phyloP scores from a whole-genome alignment of 1,140 invertebrate genomes.

The Drosophila pseudoananassae region DNA sequence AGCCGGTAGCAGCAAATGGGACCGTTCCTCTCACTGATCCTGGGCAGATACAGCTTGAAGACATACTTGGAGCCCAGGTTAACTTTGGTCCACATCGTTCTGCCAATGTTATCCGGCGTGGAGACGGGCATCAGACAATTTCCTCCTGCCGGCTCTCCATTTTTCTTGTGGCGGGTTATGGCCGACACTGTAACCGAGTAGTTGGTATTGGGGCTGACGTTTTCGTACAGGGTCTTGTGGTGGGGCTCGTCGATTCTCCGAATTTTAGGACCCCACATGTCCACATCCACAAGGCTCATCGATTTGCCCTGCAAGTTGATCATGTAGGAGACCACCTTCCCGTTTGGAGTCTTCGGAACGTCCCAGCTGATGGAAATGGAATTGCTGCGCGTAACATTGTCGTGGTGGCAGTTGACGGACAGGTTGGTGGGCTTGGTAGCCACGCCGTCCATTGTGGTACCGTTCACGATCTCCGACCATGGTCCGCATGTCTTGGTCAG shows the following conservation, averaged over 20 bases:
- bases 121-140: conserved; percentile 87
- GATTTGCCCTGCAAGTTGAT: conserved; percentile 87
- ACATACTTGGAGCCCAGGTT: conserved; percentile 88
- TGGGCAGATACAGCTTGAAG: conserved; percentile 89
- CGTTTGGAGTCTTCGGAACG: conserved; percentile 88
- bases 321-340: conserved; percentile 87
- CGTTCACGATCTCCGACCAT: conserved; percentile 90
- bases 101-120: conserved; percentile 87
- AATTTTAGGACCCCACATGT: conserved; percentile 86
- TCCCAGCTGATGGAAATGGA: conserved; percentile 89
- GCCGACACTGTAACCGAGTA: conserved; percentile 90
- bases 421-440: conserved; percentile 86
- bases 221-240: conserved; percentile 71
- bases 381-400: conserved; percentile 87
- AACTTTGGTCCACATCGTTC: conserved; percentile 90
- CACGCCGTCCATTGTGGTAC: conserved; percentile 91
- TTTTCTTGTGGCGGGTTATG: conserved; percentile 89
- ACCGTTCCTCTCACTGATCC: conserved; percentile 92
- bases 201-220: conserved; percentile 91
- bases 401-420: conserved; percentile 87
- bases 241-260: conserved; percentile 86
- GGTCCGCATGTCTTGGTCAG: conserved; percentile 90
- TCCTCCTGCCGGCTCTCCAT: conserved; percentile 87
- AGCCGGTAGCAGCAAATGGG: conserved; percentile 94
- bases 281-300: conserved; percentile 85